Evolutionary conservation across 2,888 invertebrate species (phyloP), one percentile per base, ranked within the genome.

Genomic region (Dromius quadrimaculatus): DNA sequence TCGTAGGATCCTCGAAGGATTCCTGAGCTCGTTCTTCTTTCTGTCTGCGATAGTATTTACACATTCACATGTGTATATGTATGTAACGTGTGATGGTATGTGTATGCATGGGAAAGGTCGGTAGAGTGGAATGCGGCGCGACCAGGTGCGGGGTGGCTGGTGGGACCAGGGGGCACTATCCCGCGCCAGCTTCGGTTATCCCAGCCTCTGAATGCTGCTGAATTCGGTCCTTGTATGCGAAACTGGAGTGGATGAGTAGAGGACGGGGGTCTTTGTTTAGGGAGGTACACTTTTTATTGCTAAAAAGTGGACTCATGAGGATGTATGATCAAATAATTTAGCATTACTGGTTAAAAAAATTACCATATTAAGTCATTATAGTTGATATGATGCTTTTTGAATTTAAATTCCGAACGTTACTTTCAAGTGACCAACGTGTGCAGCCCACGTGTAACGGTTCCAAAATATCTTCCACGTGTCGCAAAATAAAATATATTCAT

Each of bases 61-160:
- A 13, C 34, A 23, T 36, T n/a, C 59, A 17, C 36, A 23, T 36
- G 59, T 59, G 19, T 34, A 17, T 34, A 19, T 36, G 32, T 22
- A 23, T 50, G 22, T 50, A 5, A 15, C 15, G 32, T 9, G 9
- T 6, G 32, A 32, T 32, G 43, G 66, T 57, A 17, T 68, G 59
- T 59, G 59, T 59, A 43, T 20, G 57, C 68, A 59, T 68, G 68
- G 68, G 68, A 68, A 68, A 68, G 68, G 68, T 68, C 59, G 57
- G 59, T 59, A 59, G 32, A 17, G 68, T 43, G 68, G 68, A 68
- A 68, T 68, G 68, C 59, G 59, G 68, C 47, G 45, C 68, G 43
- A 68, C 68, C 59, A 36, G 68, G 50, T 45, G 36, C 50, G 43
- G 57, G 22, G n/a, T n/a, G 66, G 57, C 5, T 22, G 59, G 45